Evolutionary conservation across 2,113 vertebrate species (phyloP), one percentile per base, ranked within the genome.

Genomic region (Pogona vitticeps): DNA sequence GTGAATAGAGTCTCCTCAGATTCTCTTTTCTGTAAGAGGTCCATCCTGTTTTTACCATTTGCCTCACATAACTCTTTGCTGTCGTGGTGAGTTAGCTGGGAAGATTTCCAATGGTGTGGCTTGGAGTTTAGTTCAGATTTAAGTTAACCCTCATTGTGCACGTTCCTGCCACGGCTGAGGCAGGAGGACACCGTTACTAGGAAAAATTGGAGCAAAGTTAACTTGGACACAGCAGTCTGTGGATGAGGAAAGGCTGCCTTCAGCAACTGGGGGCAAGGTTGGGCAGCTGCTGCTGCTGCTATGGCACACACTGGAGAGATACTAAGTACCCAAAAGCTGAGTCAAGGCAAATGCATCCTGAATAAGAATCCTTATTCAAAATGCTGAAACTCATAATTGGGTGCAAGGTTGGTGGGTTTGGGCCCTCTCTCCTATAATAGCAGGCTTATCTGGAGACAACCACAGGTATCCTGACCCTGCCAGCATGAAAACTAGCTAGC

Each of bases 111-210:
- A 83, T 84, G 86, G 91, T 89, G 84, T 91, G 36, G 93, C 88
- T 93, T 89, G 90, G 94, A 94, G 94, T 95, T 95, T 93, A 91
- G 93, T 92, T 94, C 94, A 91, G 93, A 76, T 94, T 95, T 93
- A 94, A 94, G 93, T 97, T 97, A 97, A 97, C 96, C 96, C 96
- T 96, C 93, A 94, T 95, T 93, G 92, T 92, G 95, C 92, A 92
- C 85, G 87, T 91, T 93, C 88, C 87, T 88, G 86, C 80, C 88
- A 88, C 72, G 46, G 91, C 92, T 87, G 91, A 88, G 65, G 89
- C 88, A 88, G 52, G 79, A 65, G 77, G 76, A 71, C 12, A 31
- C 33, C 31, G 75, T 77, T 86, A 89, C 58, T 28, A 63, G 20
- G 61, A 91, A 90, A 87, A 85, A 81, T 21, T 82, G 13, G 84